A percentile compares a stretch with the other conserved stretches of the same genome.
phyloP scores from a whole-genome alignment of 2,888 invertebrate species.

The Lydus trimaculatus region DNA sequence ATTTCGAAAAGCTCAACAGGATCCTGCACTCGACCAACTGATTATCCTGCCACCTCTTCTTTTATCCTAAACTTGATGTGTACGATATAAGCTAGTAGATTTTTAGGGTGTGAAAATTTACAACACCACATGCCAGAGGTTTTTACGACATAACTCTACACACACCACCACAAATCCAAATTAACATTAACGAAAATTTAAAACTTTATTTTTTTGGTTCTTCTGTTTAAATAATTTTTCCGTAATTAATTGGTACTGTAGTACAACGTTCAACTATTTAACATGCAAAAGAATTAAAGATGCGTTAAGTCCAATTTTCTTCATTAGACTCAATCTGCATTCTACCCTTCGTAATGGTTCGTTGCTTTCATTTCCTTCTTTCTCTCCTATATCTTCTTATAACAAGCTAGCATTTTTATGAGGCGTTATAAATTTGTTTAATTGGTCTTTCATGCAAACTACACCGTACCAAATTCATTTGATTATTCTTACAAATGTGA shows the following conservation, averaged over 20 bases:
- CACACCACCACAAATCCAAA: constrained; percentile 6
- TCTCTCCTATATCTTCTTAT: constrained; percentile 34
- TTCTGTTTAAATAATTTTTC: constrained; percentile 13
- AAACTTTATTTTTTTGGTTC: neutral
- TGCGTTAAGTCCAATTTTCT: constrained; percentile 60
- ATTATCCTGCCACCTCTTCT: constrained; percentile 57
- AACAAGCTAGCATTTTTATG: constrained; percentile 57
- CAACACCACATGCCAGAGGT: constrained; percentile 16
- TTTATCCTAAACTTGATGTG: constrained; percentile 50
- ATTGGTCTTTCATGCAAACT: constrained; percentile 58
- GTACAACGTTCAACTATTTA: constrained; percentile 20
- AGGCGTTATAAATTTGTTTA: constrained; percentile 60
- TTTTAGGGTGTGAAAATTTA: constrained; percentile 26
- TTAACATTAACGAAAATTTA: neutral
- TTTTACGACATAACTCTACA: constrained; percentile 14
- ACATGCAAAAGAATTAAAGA: constrained; percentile 55
- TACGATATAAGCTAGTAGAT: constrained; percentile 46
- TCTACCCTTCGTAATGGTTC: constrained; percentile 38
- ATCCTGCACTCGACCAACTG: constrained; percentile 62
- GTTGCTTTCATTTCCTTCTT: constrained; percentile 22
- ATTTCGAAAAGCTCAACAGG: constrained; percentile 63
- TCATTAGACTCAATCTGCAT: constrained; percentile 60
- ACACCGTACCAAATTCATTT: constrained; percentile 39
- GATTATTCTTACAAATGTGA: constrained; percentile 41
- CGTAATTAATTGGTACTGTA: neutral